Evolutionary conservation across 2,888 invertebrate genomes (phyloP).

Genomic region (Cecidostiba fungosa): DNA sequence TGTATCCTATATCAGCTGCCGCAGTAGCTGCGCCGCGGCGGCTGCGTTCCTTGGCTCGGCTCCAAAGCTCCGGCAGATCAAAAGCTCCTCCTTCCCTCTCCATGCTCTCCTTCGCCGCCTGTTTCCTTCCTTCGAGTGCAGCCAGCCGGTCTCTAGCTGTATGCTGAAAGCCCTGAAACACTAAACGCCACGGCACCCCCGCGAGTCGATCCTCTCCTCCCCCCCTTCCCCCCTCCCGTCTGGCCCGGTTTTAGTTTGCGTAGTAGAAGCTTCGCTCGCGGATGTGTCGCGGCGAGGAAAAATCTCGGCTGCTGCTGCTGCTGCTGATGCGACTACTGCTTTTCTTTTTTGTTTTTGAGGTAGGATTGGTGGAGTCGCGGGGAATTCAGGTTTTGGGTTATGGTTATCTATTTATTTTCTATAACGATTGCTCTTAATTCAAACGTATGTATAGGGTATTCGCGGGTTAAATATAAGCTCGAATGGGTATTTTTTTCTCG

Average conservation of each 20-base stretch:
- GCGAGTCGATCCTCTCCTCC: conserved; percentile 6
- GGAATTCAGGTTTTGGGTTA: too few relatives aligned
- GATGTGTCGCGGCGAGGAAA: not conserved
- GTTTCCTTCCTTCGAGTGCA: conserved; percentile 51
- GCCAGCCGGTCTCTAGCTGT: not conserved
- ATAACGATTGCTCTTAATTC: too few relatives aligned
- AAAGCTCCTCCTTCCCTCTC: conserved; percentile 72
- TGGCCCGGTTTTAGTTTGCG: conserved; percentile 19
- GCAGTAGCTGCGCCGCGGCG: conserved; percentile 49
- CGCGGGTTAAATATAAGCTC: too few relatives aligned
- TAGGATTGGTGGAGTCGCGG: too few relatives aligned
- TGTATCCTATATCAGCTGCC: conserved; percentile 60
- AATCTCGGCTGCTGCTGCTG: not conserved
- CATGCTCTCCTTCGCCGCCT: conserved; percentile 50
- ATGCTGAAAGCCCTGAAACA: conserved; percentile 58
- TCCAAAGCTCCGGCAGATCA: conserved; percentile 77
- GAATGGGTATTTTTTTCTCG: too few relatives aligned
- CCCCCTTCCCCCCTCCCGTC: conserved; percentile 13
- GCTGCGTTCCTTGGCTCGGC: conserved; percentile 70
- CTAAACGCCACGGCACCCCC: conserved; percentile 59
- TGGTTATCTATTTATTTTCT: too few relatives aligned
- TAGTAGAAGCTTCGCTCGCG: not conserved
- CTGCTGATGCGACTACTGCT: not conserved
- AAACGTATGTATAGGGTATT: too few relatives aligned
- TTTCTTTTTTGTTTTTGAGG: too few relatives aligned